These are phyloP conservation scores for Sinhomidia bicolor DNA, from an alignment of 2,888 invertebrate genomes.

Conservation along the genomic window DNA sequence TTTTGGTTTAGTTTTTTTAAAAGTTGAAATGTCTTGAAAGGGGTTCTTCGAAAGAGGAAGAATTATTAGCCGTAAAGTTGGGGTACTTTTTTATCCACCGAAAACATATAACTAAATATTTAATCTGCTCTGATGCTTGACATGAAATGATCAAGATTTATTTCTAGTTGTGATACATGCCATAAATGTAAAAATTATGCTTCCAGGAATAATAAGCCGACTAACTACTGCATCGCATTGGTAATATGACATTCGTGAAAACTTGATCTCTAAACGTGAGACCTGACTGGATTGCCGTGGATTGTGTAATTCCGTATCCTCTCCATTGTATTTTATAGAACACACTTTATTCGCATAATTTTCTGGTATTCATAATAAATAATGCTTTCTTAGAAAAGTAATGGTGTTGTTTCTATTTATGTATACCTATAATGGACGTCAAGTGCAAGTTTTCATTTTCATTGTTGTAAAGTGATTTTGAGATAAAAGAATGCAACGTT, in stretches of 20 bases:
- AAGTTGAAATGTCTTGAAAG: neutral
- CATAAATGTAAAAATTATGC: conserved; percentile 51
- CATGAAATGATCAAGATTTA: conserved; percentile 37
- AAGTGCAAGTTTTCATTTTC: too few relatives aligned
- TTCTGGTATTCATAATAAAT: neutral
- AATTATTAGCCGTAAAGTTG: neutral
- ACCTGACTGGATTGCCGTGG: conserved; percentile 23
- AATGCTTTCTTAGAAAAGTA: conserved; percentile 4
- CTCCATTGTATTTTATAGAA: neutral
- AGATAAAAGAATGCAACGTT: neutral
- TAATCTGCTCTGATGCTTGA: conserved; percentile 1
- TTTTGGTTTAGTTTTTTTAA: neutral
- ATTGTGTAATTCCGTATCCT: neutral
- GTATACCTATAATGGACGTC: too few relatives aligned
- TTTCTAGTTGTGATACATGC: conserved; percentile 39
- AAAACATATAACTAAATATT: neutral
- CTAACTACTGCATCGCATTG: neutral
- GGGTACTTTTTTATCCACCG: neutral
- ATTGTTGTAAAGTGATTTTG: neutral
- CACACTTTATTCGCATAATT: neutral
- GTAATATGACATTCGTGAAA: conserved; percentile 47
- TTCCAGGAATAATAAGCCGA: conserved; percentile 41
- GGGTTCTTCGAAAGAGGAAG: neutral
- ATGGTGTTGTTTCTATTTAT: conserved; percentile 2
- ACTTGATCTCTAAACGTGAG: conserved; percentile 24